Conservation (phyloP, 2,113 vertebrate genomes). For the Baryphthengus martii region DNA sequence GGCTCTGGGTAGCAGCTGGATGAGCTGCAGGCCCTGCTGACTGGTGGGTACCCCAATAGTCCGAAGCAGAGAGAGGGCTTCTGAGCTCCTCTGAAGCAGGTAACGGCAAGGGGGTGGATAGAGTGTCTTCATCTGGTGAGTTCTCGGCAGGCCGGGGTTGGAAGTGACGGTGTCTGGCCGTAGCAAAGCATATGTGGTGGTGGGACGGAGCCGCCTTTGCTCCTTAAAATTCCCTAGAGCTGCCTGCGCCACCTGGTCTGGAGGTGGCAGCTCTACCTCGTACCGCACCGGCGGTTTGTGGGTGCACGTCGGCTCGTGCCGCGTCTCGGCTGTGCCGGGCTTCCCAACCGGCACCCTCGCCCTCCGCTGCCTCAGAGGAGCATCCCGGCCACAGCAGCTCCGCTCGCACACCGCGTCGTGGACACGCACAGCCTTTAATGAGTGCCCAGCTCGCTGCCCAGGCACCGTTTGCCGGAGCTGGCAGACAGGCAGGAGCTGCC, state of each 20-base stretch:
- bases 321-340: fast-evolving
- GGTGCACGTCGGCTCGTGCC: fast-evolving
- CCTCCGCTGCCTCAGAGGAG: background rate
- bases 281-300: fast-evolving
- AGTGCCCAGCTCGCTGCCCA: background rate
- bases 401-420: too few species aligned
- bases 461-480: background rate
- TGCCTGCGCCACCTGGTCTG: background rate
- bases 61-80: background rate
- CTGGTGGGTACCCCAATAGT: fast-evolving
- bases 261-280: background rate
- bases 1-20: background rate
- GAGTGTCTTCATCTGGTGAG: fast-evolving
- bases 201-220: background rate
- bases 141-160: background rate
- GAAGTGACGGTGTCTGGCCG: background rate
- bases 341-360: background rate
- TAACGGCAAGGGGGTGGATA: background rate
- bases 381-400: background rate
- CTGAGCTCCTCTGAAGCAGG: background rate
- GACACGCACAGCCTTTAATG: background rate
- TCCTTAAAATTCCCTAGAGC: background rate
- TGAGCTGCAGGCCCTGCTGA: fast-evolving
- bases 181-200: fast-evolving
- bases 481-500: background rate